A percentile compares a stretch with the other conserved stretches of the same genome.
These are phyloP conservation scores for Oplegnathus fasciatus DNA, from an alignment of 2,113 vertebrate genomes.

Conservation along the genomic window DNA sequence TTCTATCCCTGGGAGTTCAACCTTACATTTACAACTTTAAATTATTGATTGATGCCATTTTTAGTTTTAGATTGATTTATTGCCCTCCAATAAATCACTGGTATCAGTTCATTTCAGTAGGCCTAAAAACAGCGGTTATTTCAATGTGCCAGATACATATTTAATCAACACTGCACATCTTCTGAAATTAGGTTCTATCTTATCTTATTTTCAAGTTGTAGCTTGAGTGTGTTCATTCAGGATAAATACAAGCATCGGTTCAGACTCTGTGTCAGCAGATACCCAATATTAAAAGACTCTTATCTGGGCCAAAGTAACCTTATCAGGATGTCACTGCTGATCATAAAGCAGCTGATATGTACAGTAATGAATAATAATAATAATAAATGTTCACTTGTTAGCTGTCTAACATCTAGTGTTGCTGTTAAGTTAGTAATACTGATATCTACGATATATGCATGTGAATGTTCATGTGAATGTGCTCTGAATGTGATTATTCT, in stretches of 20 bases:
- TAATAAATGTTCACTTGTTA: not conserved
- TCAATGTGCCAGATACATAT: not conserved
- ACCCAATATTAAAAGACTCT: not conserved
- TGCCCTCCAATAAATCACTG: not conserved
- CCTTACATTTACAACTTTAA: not conserved
- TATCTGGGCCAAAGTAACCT: not conserved
- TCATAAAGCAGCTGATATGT: not conserved
- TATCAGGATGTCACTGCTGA: not conserved
- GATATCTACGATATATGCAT: not conserved
- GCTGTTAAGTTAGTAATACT: not conserved
- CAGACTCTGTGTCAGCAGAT: not conserved
- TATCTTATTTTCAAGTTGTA: not conserved
- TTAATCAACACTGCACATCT: not conserved
- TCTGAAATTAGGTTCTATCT: not conserved
- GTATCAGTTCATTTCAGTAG: not conserved
- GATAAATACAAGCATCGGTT: not conserved
- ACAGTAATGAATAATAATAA: too few species aligned
- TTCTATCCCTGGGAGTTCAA: not conserved
- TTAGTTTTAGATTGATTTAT: not conserved
- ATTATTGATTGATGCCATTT: not conserved
- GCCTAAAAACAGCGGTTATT: not conserved
- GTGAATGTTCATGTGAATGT: not conserved
- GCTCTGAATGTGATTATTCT: not conserved
- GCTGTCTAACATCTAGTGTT: not conserved
- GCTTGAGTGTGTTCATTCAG: not conserved